Base-by-base conservation (phyloP, 2,113 vertebrate genomes). In the Potamarius usumacintae region DNA sequence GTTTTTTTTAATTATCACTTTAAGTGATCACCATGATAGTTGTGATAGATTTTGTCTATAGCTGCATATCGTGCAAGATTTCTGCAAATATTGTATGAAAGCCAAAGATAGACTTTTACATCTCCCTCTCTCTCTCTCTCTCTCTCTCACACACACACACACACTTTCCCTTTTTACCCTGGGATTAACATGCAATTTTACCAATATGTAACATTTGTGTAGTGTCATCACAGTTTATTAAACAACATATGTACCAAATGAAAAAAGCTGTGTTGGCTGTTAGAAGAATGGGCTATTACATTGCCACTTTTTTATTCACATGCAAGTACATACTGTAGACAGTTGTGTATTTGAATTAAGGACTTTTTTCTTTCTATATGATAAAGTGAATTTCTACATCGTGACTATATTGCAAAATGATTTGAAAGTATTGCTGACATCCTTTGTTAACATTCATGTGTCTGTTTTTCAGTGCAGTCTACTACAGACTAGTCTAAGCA, bases 391-490 rank as follows among this genome's bases (percentile, higher is more conserved):
- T 57, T 57, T 57, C 20, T 7, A 12, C 48, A 27, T 11, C 30
- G 17, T 25, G n/a, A 30, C 27, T 69, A 55, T 79, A 8, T 79
- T 58, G 3, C 53, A 80, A 58, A 34, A 58, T 80, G n/a, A 34
- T 15, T 58, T 58, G 17, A 80, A 58, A 1, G 9, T 58, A 10
- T 20, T 82, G 76, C 42, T 48, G 84, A 62, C 34, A 50, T 82
- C 25, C 18, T 72, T 18, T 48, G 48, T 57, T 82, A 87, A 67
- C 0, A 10, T 58, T 14, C 18, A 50, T 82, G 9, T 82, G 1
- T 71, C 25, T 90, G 80, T 88, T 9, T 90, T 60, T 52, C 34
- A 12, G n/a, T 90, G 6, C 74, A 88, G 74, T 57, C 3, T 27
- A 20, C 17, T 58, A 50, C 60, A 71, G 67, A 8, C 7, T 55